A percentile compares a stretch with the other conserved stretches of the same genome.
Evolutionary conservation across 2,113 vertebrate species (phyloP).

Genomic region (Pagrus major): DNA sequence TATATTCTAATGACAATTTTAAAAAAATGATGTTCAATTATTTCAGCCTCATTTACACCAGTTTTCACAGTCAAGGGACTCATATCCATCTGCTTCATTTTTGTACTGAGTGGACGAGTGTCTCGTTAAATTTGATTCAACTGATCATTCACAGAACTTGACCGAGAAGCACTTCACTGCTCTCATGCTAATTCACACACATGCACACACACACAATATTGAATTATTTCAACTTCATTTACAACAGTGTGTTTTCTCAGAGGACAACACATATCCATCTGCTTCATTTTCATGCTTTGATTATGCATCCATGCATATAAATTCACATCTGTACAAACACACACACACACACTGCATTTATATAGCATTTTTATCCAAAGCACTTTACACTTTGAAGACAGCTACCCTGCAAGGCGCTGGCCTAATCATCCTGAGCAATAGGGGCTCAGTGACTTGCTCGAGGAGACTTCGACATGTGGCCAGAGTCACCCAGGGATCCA

Average conservation of each 20-base stretch:
- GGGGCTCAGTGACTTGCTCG: background rate
- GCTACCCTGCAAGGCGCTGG: background rate
- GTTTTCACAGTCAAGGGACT: slow-evolving; percentile 55
- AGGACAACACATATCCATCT: slow-evolving; percentile 51
- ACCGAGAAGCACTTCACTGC: slow-evolving; percentile 30
- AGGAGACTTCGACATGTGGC: background rate
- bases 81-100: slow-evolving; percentile 68
- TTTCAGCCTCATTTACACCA: slow-evolving; percentile 57
- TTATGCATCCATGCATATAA: slow-evolving; percentile 38
- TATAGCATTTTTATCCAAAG: background rate
- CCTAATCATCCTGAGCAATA: background rate
- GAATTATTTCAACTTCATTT: slow-evolving; percentile 60
- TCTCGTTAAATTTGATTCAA: slow-evolving; percentile 69
- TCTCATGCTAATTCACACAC: slow-evolving; percentile 32
- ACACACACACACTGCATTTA: slow-evolving; percentile 4
- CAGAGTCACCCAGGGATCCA: background rate
- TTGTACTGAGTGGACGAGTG: slow-evolving; percentile 51
- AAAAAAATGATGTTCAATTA: slow-evolving; percentile 36
- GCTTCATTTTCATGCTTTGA: slow-evolving; percentile 46
- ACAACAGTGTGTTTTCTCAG: slow-evolving; percentile 31
- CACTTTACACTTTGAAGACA: background rate
- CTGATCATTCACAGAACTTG: slow-evolving; percentile 52
- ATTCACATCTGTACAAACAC: background rate
- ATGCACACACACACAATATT: slow-evolving; percentile 22
- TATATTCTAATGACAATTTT: slow-evolving; percentile 32